Evolutionary conservation across 2,888 invertebrate species (phyloP), one percentile per base, ranked within the genome.

Genomic region (Dione juno): DNA sequence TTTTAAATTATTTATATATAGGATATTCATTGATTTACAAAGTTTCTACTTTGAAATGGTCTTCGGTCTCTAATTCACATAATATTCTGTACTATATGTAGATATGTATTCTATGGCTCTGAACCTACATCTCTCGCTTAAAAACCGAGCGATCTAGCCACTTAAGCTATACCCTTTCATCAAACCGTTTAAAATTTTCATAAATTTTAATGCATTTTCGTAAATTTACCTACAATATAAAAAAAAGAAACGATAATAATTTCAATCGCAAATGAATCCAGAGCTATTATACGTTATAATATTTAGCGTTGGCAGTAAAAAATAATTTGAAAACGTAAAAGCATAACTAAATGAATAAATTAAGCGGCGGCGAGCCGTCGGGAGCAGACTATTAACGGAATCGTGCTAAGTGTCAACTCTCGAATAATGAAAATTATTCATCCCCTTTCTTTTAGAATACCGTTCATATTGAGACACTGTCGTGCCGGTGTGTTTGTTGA

Each of bases 351-450:
- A 76, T 77, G 77, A 78, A 80, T 77, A 76, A 77, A 77, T 76
- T 79, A 78, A 80, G 78, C 76, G 76, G 75, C 77, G 73, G 70
- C 65, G 59, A 65, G 75, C 71, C 74, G 72, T 66, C 74, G 74
- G 68, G 71, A 68, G 69, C 70, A 69, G 71, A 74, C 82, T 82
- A 84, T 81, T 81, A 80, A 77, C 75, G 77, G 77, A 70, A 66
- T 70, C 77, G 77, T 82, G 84, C 82, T 85, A 84, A 88, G 83
- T 85, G 86, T 86, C 86, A 88, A 87, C 86, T 87, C 86, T 82
- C 82, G 80, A 84, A 85, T 87, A 85, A 87, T 86, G 84, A 85
- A 87, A 84, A 86, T 84, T 84, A 81, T 85, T 85, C 86, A 78
- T 81, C 81, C 80, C 77, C 78, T 71, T 43, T 69, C 78, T 78